Evolutionary conservation across 2,797 vertebrate species (phyloP).

Genomic region (Borostomias antarcticus): DNA sequence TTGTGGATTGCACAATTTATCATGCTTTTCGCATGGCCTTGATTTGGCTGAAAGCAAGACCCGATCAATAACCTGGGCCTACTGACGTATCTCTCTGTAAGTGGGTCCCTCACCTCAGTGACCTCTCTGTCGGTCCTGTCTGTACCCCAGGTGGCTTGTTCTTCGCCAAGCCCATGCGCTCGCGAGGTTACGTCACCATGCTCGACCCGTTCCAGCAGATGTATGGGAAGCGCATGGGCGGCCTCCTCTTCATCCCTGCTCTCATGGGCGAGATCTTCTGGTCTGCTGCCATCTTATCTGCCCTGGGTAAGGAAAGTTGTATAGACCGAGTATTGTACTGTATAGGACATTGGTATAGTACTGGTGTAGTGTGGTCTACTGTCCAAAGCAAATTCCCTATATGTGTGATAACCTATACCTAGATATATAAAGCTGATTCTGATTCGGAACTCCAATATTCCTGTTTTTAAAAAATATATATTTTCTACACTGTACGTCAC

Average conservation of each 20-base stretch:
- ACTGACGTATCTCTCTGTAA: no score
- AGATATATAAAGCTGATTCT: no score
- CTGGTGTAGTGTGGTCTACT: no score
- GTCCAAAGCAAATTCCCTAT: no score
- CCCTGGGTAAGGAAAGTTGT: conserved; percentile 82
- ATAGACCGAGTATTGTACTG: neutral
- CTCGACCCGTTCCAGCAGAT: conserved; percentile 96
- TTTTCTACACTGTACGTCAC: neutral
- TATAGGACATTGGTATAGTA: neutral
- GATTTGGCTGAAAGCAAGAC: neutral
- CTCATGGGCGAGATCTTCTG: conserved; percentile 99
- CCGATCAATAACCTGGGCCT: neutral
- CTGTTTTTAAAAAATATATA: no score
- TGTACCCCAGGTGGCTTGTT: conserved; percentile 87
- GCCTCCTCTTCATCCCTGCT: conserved; percentile 93
- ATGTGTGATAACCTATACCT: no score
- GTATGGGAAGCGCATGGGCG: conserved; percentile 96
- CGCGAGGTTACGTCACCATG: conserved; percentile 96
- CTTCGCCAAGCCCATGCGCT: conserved; percentile 97
- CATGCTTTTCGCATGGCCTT: neutral
- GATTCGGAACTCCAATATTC: no score
- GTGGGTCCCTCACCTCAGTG: neutral
- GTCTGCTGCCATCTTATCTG: conserved; percentile 96
- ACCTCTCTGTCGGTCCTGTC: neutral
- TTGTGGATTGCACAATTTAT: neutral